Conservation (phyloP, 2,888 invertebrate genomes). For the Hemaris fuciformis region DNA sequence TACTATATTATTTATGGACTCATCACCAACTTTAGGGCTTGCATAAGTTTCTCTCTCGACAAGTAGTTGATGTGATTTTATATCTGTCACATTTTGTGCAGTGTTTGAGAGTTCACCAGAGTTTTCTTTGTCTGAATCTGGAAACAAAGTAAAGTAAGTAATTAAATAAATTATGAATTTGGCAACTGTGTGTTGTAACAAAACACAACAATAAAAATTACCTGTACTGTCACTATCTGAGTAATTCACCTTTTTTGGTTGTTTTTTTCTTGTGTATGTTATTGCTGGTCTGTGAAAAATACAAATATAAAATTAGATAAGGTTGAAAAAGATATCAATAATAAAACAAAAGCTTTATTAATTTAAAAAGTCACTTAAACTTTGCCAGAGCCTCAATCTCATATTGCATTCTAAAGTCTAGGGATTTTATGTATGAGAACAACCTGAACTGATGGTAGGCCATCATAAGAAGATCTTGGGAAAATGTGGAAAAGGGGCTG, state of each 20-base stretch:
- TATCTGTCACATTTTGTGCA: conserved; percentile 48
- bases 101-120: conserved; percentile 25
- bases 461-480: too few relatives aligned
- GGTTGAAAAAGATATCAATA: neutral
- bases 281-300: conserved; percentile 43
- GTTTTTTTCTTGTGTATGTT: conserved; percentile 42
- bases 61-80: conserved; percentile 52
- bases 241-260: conserved; percentile 44
- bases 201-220: conserved; percentile 27
- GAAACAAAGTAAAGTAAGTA: too few relatives aligned
- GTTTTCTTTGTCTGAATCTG: conserved; percentile 71
- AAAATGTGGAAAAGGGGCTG: too few relatives aligned
- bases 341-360: neutral
- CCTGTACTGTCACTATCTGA: conserved; percentile 47
- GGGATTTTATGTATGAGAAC: too few relatives aligned
- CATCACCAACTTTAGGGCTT: conserved; percentile 41
- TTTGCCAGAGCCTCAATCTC: too few relatives aligned
- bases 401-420: too few relatives aligned
- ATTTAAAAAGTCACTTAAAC: too few relatives aligned
- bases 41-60: conserved; percentile 49
- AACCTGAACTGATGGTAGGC: too few relatives aligned
- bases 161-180: too few relatives aligned
- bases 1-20: conserved; percentile 62
- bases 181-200: too few relatives aligned
- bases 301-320: neutral